Base-by-base conservation (phyloP, 2,888 invertebrate species). In the Chironomus riparius region DNA sequence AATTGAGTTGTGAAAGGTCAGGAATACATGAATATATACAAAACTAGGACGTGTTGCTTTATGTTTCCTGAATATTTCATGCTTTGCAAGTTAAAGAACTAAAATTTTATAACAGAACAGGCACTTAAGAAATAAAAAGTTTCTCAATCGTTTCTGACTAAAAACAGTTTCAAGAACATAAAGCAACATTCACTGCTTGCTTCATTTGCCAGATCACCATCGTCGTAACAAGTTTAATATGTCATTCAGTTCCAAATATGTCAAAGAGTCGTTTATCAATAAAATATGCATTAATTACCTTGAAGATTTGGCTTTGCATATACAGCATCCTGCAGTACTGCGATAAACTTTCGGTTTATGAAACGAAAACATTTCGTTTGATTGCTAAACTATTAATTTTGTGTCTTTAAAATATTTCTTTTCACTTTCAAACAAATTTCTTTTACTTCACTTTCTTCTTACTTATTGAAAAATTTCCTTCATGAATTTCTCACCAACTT, bases 261-360 rank as follows among this genome's bases (percentile, higher is more conserved):
- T 38, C 38, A 38, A 7, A 38, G 4, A 28, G 28, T 4, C 28
- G 7, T 38, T 38, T 38, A 38, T 38, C 3, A 56, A 5, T 70
- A 75, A 13, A 18, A 13, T 56, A 15, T n/a, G 12, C 5, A 56
- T 56, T n/a, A 38, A 50, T 81, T 85, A 89, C 89, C 89, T 91
- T 87, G 91, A 91, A 28, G 93, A 93, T 85, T 94, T 94, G 68
- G 93, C 93, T 83, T 92, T 90, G 83, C 93, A 94, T 80, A 94
- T 94, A 83, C 93, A 94, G 83, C 94, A 94, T 71, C 94, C 94
- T 79, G 90, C 90, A 76, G 90, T 86, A 75, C 92, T 92, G 79
- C 92, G 88, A 82, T 93, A 94, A 78, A 93, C 93, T 86, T 92
- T 91, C 78, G 93, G 93, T 83, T 91, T 92, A 84, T 93, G 93